phyloP scores from a whole-genome alignment of 2,113 vertebrate genomes.

The Bubo scandiacus region DNA sequence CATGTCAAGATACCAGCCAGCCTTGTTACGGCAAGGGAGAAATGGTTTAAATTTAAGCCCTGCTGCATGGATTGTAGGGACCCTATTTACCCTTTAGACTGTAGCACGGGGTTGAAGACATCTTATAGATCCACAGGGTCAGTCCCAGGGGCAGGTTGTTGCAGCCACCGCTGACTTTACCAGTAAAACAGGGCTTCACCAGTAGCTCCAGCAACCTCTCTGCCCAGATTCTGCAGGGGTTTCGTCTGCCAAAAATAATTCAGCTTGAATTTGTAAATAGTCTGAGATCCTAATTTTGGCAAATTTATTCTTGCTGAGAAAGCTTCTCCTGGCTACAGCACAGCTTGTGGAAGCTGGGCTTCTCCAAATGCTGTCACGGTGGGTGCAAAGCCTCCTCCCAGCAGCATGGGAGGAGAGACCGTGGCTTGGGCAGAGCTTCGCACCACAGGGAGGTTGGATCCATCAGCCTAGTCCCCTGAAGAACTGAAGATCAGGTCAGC shows the following conservation, averaged over 20 bases:
- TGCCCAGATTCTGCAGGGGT: not conserved
- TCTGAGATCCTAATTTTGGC: not conserved
- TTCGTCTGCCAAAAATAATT: not conserved
- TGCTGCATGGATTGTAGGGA: not conserved
- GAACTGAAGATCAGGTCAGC: not conserved
- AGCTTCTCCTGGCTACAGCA: not conserved
- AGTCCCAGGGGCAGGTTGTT: not conserved
- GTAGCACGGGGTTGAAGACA: not conserved
- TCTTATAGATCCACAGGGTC: accelerated
- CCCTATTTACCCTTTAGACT: not conserved
- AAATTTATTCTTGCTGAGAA: not conserved
- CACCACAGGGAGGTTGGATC: accelerated
- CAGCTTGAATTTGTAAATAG: not conserved
- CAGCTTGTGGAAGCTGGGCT: not conserved
- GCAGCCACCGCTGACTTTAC: not conserved
- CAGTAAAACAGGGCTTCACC: not conserved
- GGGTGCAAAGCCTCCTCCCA: not conserved
- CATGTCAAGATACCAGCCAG: not conserved
- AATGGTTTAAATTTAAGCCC: not conserved
- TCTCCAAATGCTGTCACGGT: not conserved
- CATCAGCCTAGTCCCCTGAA: not conserved
- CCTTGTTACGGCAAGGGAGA: not conserved
- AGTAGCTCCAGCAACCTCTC: not conserved
- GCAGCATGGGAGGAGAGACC: accelerated
- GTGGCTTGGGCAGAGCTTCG: accelerated